Conservation (phyloP, 2,797 vertebrate genomes). For the Mormyrus proboscirostris region DNA sequence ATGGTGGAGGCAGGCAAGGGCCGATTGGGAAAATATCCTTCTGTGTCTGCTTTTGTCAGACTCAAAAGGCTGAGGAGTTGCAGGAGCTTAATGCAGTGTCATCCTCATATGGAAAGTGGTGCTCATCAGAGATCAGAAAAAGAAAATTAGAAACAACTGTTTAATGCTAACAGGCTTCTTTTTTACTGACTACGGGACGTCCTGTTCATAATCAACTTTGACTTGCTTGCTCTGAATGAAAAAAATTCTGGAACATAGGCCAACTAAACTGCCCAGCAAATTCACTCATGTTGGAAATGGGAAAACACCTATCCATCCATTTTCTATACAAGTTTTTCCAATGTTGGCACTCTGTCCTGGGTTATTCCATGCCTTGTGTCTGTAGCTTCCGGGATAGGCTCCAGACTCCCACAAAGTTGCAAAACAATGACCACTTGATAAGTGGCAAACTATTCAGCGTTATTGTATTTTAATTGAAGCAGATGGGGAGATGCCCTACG, state of each 20-base stretch:
- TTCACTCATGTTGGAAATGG: not conserved
- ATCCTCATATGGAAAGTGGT: constrained; percentile 5
- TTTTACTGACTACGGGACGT: not conserved
- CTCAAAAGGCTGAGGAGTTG: not conserved
- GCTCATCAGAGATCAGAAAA: not conserved
- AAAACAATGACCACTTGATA: not conserved
- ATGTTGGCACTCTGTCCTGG: not conserved
- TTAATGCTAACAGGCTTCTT: not conserved
- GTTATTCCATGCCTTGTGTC: not conserved
- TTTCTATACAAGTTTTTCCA: not conserved
- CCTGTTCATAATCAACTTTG: constrained; percentile 1
- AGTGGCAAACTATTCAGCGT: not conserved
- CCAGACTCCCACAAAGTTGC: not conserved
- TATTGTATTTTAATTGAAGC: not conserved
- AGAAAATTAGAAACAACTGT: constrained; percentile 16
- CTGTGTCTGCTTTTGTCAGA: not conserved
- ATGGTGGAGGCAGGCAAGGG: not conserved
- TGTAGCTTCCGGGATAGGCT: not conserved
- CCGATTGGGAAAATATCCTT: not conserved
- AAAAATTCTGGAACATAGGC: not conserved
- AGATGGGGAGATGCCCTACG: not conserved
- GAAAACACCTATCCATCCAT: not conserved
- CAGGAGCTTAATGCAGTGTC: not conserved
- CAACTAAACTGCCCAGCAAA: not conserved
- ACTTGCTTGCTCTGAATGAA: not conserved